These are phyloP conservation scores for Rhynchonycteris naso DNA, from an alignment of 2,797 vertebrate genomes.

Conservation along the genomic window DNA sequence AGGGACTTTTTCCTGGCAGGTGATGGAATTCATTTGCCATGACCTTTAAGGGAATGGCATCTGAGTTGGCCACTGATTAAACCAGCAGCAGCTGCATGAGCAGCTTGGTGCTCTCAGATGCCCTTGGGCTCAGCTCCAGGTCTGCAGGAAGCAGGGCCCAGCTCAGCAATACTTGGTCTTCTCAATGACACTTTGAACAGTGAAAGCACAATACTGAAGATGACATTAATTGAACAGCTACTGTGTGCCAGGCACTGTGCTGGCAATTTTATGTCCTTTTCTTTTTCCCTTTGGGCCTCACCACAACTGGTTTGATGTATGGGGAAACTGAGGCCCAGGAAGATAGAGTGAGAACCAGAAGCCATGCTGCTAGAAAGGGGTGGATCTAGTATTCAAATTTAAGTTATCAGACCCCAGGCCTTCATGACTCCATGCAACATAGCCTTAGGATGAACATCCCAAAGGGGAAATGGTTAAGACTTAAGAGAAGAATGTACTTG, in stretches of 20 bases:
- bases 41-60: constrained; percentile 66
- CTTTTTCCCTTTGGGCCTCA: not conserved
- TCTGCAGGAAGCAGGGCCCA: not conserved
- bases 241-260: not conserved
- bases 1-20: constrained; percentile 28
- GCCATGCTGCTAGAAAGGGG: not conserved
- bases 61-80: constrained; percentile 36
- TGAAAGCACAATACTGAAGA: not conserved
- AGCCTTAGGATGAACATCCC: not conserved
- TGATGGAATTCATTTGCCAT: constrained; percentile 1
- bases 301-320: not conserved
- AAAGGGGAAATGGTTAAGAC: not conserved
- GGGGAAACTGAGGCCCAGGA: not conserved
- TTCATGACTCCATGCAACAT: not conserved
- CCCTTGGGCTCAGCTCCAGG: constrained; percentile 47
- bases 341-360: not conserved
- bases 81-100: constrained; percentile 22
- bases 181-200: not conserved
- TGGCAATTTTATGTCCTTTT: no score
- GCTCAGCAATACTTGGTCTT: not conserved
- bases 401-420: not conserved
- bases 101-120: not conserved
- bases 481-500: not conserved
- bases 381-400: not conserved
- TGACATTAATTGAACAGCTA: not conserved